These are phyloP conservation scores for Synergus umbraculus DNA, from an alignment of 2,888 invertebrate genomes.

Conservation along the genomic window DNA sequence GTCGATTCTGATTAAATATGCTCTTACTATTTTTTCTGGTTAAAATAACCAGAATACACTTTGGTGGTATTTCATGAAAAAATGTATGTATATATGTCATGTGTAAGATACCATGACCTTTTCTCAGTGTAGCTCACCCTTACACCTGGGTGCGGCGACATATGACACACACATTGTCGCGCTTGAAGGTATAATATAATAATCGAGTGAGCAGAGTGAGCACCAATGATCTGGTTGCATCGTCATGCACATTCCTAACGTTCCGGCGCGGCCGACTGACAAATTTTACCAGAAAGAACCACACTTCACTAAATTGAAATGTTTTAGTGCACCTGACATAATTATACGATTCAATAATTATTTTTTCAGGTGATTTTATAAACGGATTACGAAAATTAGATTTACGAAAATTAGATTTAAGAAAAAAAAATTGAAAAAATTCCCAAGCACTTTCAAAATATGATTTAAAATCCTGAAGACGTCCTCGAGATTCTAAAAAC, in stretches of 20 bases:
- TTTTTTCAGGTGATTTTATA: background rate
- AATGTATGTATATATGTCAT: background rate
- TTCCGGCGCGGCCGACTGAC: slow-evolving; percentile 54
- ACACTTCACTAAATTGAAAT: background rate
- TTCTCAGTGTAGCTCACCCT: slow-evolving; percentile 14
- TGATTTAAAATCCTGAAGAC: background rate
- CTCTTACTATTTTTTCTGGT: no score
- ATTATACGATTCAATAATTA: background rate
- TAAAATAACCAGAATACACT: no score
- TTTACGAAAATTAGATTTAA: background rate
- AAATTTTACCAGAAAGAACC: slow-evolving; percentile 25
- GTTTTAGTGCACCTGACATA: background rate
- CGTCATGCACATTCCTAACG: slow-evolving; percentile 60
- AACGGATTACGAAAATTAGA: no score
- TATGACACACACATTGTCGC: slow-evolving; percentile 55
- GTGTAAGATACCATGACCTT: slow-evolving; percentile 24
- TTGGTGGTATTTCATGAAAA: no score
- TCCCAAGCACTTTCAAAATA: no score
- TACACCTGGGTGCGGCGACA: slow-evolving; percentile 49
- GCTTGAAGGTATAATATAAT: slow-evolving; percentile 52
- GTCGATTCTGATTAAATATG: no score
- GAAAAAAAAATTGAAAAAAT: background rate
- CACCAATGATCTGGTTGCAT: slow-evolving; percentile 54
- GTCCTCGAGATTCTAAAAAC: slow-evolving; percentile 35
- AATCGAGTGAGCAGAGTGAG: slow-evolving; percentile 55